Conservation (phyloP, 2,797 vertebrate species). For the Sibirionetta formosa region DNA sequence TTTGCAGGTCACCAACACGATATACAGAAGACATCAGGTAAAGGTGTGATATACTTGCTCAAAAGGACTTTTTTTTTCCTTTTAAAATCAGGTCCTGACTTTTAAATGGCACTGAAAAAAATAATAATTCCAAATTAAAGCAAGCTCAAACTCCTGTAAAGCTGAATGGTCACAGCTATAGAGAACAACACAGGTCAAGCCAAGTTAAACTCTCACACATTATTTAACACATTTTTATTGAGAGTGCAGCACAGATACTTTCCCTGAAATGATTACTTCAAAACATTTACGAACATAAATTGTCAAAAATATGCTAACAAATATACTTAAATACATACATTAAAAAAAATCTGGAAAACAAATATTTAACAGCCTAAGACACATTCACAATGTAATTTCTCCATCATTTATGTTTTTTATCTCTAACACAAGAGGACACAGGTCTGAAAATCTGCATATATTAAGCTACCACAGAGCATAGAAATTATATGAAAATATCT, state of each 20-base stretch:
- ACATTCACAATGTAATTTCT: conserved; percentile 12
- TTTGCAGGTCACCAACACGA: background rate
- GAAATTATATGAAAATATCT: conserved; percentile 46
- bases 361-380: conserved; percentile 12
- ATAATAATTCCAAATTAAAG: background rate
- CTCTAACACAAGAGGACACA: background rate
- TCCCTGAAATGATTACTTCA: conserved; percentile 47
- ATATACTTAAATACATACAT: conserved; percentile 57
- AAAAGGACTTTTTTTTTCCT: background rate
- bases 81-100: background rate
- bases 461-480: conserved; percentile 39
- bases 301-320: conserved; percentile 21
- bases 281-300: conserved; percentile 34
- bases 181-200: background rate
- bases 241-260: conserved; percentile 7
- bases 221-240: conserved; percentile 57
- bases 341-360: background rate
- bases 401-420: background rate
- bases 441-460: background rate
- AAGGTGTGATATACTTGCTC: background rate
- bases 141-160: background rate
- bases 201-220: background rate
- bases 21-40: background rate
- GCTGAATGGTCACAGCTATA: background rate
- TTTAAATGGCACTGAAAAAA: background rate